Conservation (phyloP, 2,113 vertebrate genomes). For the Cryptomyrus ogoouensis region DNA sequence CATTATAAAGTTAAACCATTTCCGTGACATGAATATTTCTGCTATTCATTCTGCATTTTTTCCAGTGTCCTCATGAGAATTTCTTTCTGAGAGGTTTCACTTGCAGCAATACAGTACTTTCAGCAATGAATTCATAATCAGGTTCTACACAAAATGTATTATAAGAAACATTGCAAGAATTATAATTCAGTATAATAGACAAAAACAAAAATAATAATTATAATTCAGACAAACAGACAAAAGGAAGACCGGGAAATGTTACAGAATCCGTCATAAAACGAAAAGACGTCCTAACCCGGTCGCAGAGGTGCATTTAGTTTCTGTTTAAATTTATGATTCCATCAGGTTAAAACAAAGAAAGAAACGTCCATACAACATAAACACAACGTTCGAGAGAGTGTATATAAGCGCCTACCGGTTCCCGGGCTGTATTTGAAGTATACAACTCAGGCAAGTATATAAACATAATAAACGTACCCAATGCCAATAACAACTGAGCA, state of each 20-base stretch:
- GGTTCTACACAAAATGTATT: background rate
- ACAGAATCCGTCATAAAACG: background rate
- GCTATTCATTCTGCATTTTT: background rate
- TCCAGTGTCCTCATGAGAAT: background rate
- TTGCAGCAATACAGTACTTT: background rate
- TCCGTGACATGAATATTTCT: background rate
- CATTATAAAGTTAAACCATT: background rate
- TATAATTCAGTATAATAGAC: background rate
- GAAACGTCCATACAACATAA: background rate
- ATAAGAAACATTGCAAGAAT: background rate
- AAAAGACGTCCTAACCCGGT: background rate
- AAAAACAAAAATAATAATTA: too few relatives aligned
- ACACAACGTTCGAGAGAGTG: background rate
- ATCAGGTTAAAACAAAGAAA: background rate
- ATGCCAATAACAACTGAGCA: background rate
- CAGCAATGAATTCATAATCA: background rate
- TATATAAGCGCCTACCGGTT: background rate
- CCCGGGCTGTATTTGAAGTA: background rate
- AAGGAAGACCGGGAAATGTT: background rate
- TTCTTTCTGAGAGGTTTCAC: background rate
- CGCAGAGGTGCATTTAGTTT: background rate
- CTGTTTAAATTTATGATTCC: background rate
- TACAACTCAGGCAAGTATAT: background rate
- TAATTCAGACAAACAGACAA: background rate
- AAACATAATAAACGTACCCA: background rate